Evolutionary conservation across 2,888 invertebrate genomes (phyloP).

Genomic region (Melinaea menophilus): DNA sequence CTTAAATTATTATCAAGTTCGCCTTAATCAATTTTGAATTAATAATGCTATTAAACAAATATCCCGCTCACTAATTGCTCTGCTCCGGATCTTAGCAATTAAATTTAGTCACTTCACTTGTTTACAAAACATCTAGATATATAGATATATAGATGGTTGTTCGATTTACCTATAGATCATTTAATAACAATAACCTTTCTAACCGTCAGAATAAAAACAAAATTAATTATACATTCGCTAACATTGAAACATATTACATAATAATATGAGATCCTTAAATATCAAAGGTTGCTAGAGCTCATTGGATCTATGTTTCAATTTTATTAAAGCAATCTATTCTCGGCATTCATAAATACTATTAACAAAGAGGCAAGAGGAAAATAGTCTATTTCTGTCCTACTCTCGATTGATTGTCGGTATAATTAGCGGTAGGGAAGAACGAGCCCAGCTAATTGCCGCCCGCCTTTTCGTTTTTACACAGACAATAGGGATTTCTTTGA

Average conservation of each 20-base stretch:
- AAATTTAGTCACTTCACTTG: constrained; percentile 46
- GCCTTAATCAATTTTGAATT: constrained; percentile 40
- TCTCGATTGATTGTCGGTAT: constrained; percentile 59
- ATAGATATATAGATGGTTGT: constrained; percentile 8
- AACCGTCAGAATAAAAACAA: background rate
- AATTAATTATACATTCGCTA: too few species aligned
- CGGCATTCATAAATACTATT: constrained; percentile 52
- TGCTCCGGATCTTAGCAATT: constrained; percentile 50
- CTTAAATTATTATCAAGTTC: constrained; percentile 43
- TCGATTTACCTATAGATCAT: constrained; percentile 20
- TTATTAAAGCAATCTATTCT: constrained; percentile 38
- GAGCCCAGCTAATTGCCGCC: constrained; percentile 31
- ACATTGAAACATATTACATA: too few species aligned
- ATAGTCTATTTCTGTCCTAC: constrained; percentile 48
- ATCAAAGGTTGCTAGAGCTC: too few species aligned
- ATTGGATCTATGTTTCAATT: too few species aligned
- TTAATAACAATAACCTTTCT: constrained; percentile 6
- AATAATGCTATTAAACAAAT: constrained; percentile 43
- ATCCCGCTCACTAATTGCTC: constrained; percentile 51
- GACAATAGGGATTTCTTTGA: constrained; percentile 30
- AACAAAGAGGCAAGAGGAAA: constrained; percentile 33
- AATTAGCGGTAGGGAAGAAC: constrained; percentile 43
- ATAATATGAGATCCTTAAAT: too few species aligned
- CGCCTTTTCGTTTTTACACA: constrained; percentile 29
- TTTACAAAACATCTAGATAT: constrained; percentile 20